Evolutionary conservation across 2,797 vertebrate genomes (phyloP).

Genomic region (Aselliscus stoliczkanus): DNA sequence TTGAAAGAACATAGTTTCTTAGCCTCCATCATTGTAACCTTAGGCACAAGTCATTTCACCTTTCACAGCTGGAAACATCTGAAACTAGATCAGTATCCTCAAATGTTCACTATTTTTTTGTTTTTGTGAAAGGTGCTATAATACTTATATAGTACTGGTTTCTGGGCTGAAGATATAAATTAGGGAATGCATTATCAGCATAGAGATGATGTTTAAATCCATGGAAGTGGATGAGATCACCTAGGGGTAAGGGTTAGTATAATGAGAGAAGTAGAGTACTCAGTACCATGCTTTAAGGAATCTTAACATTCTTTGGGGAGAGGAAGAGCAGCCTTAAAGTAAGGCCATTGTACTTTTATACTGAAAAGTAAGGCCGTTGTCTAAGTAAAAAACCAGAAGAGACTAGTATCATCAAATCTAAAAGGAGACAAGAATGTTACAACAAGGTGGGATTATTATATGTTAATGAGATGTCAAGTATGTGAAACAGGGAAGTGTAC

Average conservation of each 20-base stretch:
- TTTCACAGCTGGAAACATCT: not conserved
- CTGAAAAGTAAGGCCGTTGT: not conserved
- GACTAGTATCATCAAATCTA: not conserved
- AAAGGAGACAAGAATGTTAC: not conserved
- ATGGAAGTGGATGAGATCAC: not conserved
- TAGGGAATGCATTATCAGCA: not conserved
- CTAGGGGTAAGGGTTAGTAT: not conserved
- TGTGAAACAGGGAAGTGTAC: not conserved
- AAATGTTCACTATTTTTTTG: not conserved
- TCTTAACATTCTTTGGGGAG: not conserved
- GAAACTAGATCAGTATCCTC: not conserved
- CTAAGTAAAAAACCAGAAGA: not conserved
- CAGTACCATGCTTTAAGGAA: not conserved
- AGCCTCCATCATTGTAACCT: not conserved
- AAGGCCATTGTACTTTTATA: not conserved
- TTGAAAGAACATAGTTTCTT: not conserved
- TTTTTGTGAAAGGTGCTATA: not conserved
- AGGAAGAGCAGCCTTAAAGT: not conserved
- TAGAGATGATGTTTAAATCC: not conserved
- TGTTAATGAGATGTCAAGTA: not conserved
- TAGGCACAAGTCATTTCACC: conserved; percentile 6
- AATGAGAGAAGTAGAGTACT: not conserved
- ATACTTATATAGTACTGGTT: not conserved
- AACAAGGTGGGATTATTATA: not conserved
- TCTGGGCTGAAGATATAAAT: not conserved